phyloP scores from a whole-genome alignment of 2,888 invertebrate genomes.

The Eupithecia vulgata region DNA sequence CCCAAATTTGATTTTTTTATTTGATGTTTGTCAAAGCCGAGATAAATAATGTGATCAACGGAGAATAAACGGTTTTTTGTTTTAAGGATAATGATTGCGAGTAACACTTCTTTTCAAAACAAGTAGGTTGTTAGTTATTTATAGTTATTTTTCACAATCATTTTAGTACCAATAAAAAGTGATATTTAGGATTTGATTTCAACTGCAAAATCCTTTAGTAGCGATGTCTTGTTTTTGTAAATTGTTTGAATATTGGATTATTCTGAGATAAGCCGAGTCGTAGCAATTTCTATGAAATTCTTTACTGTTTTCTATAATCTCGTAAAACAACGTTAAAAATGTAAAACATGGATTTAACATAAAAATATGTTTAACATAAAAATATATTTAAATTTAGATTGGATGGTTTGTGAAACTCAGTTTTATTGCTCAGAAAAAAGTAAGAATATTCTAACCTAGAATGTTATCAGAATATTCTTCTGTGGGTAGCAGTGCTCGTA shows the following conservation, averaged over 20 bases:
- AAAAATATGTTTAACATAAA: not conserved
- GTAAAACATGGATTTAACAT: conserved; percentile 4
- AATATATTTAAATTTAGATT: conserved; percentile 4
- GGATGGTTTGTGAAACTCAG: not conserved
- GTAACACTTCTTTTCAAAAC: not conserved
- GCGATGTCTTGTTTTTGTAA: not conserved
- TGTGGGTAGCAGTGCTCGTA: not conserved
- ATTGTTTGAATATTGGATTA: not conserved
- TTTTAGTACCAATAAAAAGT: not conserved
- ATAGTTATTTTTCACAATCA: not conserved
- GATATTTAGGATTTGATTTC: not conserved
- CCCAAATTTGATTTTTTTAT: not conserved
- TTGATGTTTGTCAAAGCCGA: too few species aligned
- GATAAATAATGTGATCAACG: not conserved
- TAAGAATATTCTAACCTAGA: not conserved
- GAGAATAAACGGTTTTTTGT: not conserved
- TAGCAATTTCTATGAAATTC: not conserved
- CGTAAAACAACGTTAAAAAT: not conserved
- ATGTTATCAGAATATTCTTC: not conserved
- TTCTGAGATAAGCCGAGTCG: conserved; percentile 1
- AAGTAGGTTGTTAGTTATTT: too few species aligned
- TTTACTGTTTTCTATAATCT: not conserved
- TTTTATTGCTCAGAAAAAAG: not conserved
- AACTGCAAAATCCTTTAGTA: not conserved
- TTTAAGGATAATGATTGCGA: not conserved